phyloP scores from a whole-genome alignment of 1,140 invertebrate genomes.

The Drosophila persimilis region DNA sequence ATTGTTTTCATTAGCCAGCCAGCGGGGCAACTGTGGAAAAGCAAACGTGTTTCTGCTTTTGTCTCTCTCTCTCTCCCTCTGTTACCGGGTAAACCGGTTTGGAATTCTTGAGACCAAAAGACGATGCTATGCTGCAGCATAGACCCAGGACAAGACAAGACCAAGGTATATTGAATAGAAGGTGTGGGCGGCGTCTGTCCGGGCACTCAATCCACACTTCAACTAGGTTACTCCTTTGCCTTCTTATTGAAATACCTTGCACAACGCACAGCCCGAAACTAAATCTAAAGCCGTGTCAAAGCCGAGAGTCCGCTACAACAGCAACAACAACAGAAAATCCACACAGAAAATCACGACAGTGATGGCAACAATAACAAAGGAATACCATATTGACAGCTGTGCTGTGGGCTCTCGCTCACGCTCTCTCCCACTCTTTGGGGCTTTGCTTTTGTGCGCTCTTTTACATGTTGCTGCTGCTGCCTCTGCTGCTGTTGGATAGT shows the following conservation, averaged over 20 bases:
- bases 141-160: slow-evolving; percentile 27
- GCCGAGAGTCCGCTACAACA: slow-evolving; percentile 21
- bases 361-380: slow-evolving; percentile 56
- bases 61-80: slow-evolving; percentile 11
- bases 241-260: too few relatives aligned
- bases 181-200: too few relatives aligned
- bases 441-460: slow-evolving; percentile 9
- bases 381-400: slow-evolving; percentile 67
- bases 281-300: slow-evolving; percentile 22
- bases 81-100: slow-evolving; percentile 63
- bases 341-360: slow-evolving; percentile 35
- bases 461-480: slow-evolving; percentile 50
- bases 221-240: too few relatives aligned
- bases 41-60: slow-evolving; percentile 36
- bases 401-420: slow-evolving; percentile 13
- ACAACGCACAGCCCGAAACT: slow-evolving; percentile 6
- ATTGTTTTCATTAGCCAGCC: slow-evolving; percentile 56
- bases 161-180: neutral
- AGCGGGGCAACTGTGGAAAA: slow-evolving; percentile 23
- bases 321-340: slow-evolving; percentile 14
- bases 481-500: slow-evolving; percentile 27
- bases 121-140: slow-evolving; percentile 59
- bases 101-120: slow-evolving; percentile 57
- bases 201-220: too few relatives aligned
- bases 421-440: slow-evolving; percentile 13